Conservation (phyloP, 2,888 invertebrate genomes). For the Laothoe populi region DNA sequence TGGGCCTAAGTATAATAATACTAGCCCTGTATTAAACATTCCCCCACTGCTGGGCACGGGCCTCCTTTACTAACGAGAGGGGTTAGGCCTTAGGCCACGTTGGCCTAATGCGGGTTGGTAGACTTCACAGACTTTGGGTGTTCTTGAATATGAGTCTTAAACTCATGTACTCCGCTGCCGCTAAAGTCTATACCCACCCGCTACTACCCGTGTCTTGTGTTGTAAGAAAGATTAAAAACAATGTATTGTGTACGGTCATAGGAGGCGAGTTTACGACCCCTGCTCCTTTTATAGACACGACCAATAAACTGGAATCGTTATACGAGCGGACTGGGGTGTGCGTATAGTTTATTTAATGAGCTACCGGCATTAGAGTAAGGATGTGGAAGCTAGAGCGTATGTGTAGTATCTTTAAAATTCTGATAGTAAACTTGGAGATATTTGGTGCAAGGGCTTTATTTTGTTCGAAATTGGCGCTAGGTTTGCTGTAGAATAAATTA, state of each 20-base stretch:
- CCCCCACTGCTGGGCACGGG: no score
- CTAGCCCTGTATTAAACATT: no score
- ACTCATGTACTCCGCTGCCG: no score
- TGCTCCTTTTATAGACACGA: slow-evolving; percentile 76
- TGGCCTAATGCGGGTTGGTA: no score
- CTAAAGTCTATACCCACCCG: no score
- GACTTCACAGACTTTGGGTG: no score
- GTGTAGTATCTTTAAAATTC: slow-evolving; percentile 14
- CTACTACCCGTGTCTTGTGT: slow-evolving; percentile 35
- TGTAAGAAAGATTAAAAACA: slow-evolving; percentile 65
- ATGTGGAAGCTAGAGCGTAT: background rate
- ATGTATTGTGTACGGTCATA: slow-evolving; percentile 56
- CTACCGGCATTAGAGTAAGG: slow-evolving; percentile 32
- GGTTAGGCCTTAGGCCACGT: no score
- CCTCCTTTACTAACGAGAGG: no score
- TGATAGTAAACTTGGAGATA: background rate
- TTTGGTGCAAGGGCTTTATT: background rate
- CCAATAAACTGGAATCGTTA: slow-evolving; percentile 77
- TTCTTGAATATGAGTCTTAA: no score
- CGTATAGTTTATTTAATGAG: slow-evolving; percentile 35
- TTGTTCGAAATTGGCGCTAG: background rate
- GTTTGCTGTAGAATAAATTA: no score
- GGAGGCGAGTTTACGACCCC: slow-evolving; percentile 63
- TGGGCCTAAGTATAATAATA: no score
- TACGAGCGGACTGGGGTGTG: slow-evolving; percentile 46